Percentiles rank a stretch among this genome's conserved stretches.
Conservation (phyloP, 2,888 invertebrate species). For the Sminthurides aquaticus region DNA sequence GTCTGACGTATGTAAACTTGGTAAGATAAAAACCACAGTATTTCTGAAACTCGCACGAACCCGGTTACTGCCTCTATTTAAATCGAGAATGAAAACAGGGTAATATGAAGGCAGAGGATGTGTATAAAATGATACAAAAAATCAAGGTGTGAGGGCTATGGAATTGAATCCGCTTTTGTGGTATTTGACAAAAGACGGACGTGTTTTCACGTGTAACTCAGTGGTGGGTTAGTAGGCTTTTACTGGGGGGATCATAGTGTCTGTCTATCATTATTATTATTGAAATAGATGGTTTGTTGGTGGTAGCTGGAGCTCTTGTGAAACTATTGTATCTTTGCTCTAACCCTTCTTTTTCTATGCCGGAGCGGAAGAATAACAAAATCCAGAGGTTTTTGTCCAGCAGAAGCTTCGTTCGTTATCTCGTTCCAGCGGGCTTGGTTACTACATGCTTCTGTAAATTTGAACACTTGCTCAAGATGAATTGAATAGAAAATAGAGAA, state of each 20-base stretch:
- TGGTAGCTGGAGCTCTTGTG: neutral
- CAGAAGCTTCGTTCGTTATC: neutral
- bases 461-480: no score
- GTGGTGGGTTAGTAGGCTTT: slow-evolving; percentile 6
- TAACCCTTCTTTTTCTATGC: neutral
- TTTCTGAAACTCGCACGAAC: no score
- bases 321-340: neutral
- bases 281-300: neutral
- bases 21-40: no score
- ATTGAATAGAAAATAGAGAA: no score
- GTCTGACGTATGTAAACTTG: no score
- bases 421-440: neutral
- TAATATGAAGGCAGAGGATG: no score
- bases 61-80: no score
- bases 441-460: neutral
- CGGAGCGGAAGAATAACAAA: no score
- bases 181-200: slow-evolving; percentile 5
- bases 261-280: neutral
- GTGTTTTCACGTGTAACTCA: slow-evolving; percentile 15
- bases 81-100: no score
- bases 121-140: no score
- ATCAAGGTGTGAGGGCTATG: slow-evolving; percentile 14
- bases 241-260: neutral
- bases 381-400: no score
- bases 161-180: slow-evolving; percentile 1